Evolutionary conservation across 2,113 vertebrate species (phyloP).

Genomic region (Campylorhamphus procurvoides): DNA sequence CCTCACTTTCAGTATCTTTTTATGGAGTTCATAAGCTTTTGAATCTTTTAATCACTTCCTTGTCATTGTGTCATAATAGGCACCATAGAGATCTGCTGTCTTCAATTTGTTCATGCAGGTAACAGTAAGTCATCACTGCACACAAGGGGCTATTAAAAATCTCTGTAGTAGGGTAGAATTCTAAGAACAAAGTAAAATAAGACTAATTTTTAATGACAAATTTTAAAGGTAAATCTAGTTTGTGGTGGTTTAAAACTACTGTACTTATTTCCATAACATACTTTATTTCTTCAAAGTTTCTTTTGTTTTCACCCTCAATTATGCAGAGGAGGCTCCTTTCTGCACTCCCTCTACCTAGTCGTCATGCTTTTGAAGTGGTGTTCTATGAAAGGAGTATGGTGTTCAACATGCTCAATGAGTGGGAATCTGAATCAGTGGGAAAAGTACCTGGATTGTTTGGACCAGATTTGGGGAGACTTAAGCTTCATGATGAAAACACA

Average conservation of each 20-base stretch:
- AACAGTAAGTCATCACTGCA: neutral
- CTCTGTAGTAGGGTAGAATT: neutral
- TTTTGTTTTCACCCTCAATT: neutral
- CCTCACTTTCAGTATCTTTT: neutral
- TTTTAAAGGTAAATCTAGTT: neutral
- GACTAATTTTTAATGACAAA: neutral
- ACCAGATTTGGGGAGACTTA: neutral
- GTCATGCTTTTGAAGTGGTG: neutral
- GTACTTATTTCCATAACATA: neutral
- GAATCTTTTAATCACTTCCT: neutral
- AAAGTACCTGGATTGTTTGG: neutral
- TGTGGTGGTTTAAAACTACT: neutral
- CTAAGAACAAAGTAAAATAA: neutral
- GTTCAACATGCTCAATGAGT: neutral
- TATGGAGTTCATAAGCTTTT: neutral
- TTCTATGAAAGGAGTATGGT: neutral
- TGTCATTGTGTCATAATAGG: neutral
- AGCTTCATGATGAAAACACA: neutral
- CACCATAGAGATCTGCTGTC: neutral
- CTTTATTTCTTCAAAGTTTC: neutral
- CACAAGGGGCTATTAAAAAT: neutral
- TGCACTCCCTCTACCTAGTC: accelerated
- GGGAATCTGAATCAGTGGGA: neutral
- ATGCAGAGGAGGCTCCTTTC: accelerated
- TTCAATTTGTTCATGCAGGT: neutral